Base-by-base conservation (phyloP, 2,888 invertebrate species). In the Brachycybe producta region DNA sequence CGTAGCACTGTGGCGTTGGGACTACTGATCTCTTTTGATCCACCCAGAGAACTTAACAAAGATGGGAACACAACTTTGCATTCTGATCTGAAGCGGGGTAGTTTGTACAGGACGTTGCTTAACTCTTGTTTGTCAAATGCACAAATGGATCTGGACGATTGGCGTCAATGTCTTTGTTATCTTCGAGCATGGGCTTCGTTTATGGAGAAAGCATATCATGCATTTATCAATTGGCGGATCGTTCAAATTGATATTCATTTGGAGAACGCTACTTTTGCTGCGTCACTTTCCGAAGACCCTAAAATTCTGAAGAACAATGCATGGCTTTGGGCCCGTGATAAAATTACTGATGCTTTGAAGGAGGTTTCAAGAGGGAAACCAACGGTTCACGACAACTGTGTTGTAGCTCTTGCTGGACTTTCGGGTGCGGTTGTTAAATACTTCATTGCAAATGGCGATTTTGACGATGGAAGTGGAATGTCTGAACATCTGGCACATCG, bases 341-440 rank as follows among this genome's bases (percentile, higher is more conserved):
- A 36, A n/a, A 36, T 36, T 17, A 30, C 32, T 30, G 32, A 30
- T 11, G 32, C 13, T 30, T 30, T 30, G 32, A 30, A 30, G 32
- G 8, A 30, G 8, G 13, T 30, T 30, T 30, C 32, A n/a, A 50
- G 50, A 35, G 44, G 41, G 13, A 44, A 50, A 24, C 50, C 43
- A n/a, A 19, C 27, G 5, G 21, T 38, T 13, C 50, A 50, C 17
- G 50, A 36, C 21, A 50, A 50, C 35, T 24, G 43, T 2, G 27
- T 50, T 13, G 23, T 50, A 5, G 50, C 50, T 5, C 21, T 50
- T 5, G 43, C 28, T 19, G 50, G 40, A 7, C 23, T 50, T n/a
- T 34, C 26, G 13, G 36, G 30, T 13, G 50, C 50, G 1, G 43
- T 50, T 2, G n/a, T 21, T 19, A 50, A 50, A 44, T 44, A 35